These are phyloP conservation scores for Ramphastos sulfuratus DNA, from an alignment of 2,113 vertebrate genomes.

Conservation along the genomic window DNA sequence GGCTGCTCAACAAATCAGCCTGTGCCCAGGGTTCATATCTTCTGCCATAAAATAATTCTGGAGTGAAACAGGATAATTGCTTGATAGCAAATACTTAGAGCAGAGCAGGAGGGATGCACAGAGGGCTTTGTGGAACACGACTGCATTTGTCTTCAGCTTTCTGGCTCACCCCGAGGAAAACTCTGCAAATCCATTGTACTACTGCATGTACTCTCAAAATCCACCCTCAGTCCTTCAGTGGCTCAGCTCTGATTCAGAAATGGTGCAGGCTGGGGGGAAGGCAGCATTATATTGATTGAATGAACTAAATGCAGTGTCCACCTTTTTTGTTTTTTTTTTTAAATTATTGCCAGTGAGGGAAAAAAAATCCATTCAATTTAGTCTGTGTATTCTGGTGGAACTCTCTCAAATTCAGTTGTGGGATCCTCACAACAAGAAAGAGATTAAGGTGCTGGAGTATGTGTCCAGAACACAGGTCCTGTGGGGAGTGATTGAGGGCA, in stretches of 20 bases:
- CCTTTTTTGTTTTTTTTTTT: not conserved
- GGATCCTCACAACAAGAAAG: too few relatives aligned
- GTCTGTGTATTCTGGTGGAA: not conserved
- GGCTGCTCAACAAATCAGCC: not conserved
- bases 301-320: not conserved
- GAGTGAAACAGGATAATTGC: not conserved
- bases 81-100: not conserved
- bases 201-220: not conserved
- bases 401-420: not conserved
- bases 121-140: not conserved
- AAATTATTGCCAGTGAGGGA: not conserved
- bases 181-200: not conserved
- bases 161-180: not conserved
- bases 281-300: not conserved
- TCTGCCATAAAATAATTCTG: not conserved
- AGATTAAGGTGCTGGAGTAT: too few relatives aligned
- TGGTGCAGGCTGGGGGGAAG: too few relatives aligned
- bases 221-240: fast-evolving
- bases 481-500: too few relatives aligned
- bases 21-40: not conserved
- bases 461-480: too few relatives aligned
- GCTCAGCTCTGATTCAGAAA: not conserved
- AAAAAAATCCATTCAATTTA: not conserved
- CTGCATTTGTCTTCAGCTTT: not conserved
- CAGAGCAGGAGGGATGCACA: not conserved